These are phyloP conservation scores for Trachythela sp. DNA, from an alignment of 64 coral and sea anemone species.

Conservation along the genomic window DNA sequence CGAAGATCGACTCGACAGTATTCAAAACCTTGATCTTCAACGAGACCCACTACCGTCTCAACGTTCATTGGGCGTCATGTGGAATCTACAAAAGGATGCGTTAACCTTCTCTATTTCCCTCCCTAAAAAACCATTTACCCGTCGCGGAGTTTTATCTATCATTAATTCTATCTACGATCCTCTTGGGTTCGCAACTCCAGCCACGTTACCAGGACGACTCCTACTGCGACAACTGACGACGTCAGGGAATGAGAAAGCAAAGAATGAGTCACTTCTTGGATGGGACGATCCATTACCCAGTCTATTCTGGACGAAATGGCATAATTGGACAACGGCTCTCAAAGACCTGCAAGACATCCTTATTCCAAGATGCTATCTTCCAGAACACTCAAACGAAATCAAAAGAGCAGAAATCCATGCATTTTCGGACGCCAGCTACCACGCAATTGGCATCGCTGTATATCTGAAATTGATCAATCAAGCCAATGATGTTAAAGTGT, in stretches of 20 bases:
- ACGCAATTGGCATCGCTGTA: background rate
- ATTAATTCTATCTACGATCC: background rate
- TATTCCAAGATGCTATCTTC: background rate
- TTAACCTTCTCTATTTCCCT: background rate
- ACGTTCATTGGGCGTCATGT: background rate
- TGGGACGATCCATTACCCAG: background rate
- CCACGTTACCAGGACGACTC: background rate
- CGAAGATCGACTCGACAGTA: background rate
- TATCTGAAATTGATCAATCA: background rate
- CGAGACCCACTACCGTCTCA: background rate
- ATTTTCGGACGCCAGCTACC: background rate
- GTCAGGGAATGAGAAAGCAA: background rate
- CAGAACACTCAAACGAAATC: background rate
- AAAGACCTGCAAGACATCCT: background rate
- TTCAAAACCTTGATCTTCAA: constrained; percentile 13
- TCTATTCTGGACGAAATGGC: background rate
- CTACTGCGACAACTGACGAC: background rate
- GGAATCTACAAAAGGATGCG: background rate
- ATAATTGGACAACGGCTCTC: background rate
- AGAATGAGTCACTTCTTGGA: background rate
- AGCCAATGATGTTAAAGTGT: background rate
- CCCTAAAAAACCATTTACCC: background rate
- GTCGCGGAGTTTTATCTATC: background rate
- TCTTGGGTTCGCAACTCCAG: background rate
- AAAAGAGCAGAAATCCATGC: background rate